Base-by-base conservation (phyloP, 2,888 invertebrate genomes). In the Mayetiola destructor region DNA sequence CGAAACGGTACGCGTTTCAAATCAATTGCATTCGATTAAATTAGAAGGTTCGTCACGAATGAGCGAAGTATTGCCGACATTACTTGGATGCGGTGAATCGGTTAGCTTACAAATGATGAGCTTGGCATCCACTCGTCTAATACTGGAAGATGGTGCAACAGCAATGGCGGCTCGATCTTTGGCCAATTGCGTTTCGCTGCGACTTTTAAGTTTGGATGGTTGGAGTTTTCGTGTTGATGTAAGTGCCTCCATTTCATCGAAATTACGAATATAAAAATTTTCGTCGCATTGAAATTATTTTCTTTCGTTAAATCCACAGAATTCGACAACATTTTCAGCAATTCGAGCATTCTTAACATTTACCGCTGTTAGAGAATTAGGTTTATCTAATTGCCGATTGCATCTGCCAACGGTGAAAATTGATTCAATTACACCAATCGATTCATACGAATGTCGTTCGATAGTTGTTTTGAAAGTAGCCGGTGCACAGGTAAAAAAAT, bases 141-240 rank as follows among this genome's bases (percentile, higher is more conserved):
- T 74, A 27, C 66, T 78, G 58, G 76, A 76, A 59, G 77, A 77
- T 65, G 70, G 71, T 30, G 71, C 72, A 42, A 64, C 66, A 37
- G 63, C 63, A 20, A 66, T 67, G 66, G 63, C 65, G 35, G 65
- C 66, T 1, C 61, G 66, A 60, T 63, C 67, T 5, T 58, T 67
- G 42, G 64, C 65, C 12, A 73, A 72, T 63, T 73, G 73, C 54
- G 73, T 75, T 12, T 75, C 75, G 4, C 69, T 78, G 3, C 66
- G 75, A 39, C 67, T 77, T 20, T 71, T 78, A 55, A 75, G 75
- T 61, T 68, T 78, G 59, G 77, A 77, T 61, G 77, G 77, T 59
- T 78, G 78, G 77, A 77, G 75, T 42, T 76, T 77, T 62, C 70
- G 76, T 63, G 72, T 78, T 62, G 77, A 78, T 72, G 77, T 76